Conservation (phyloP, 2,888 invertebrate species). For the Pandemis heparana region DNA sequence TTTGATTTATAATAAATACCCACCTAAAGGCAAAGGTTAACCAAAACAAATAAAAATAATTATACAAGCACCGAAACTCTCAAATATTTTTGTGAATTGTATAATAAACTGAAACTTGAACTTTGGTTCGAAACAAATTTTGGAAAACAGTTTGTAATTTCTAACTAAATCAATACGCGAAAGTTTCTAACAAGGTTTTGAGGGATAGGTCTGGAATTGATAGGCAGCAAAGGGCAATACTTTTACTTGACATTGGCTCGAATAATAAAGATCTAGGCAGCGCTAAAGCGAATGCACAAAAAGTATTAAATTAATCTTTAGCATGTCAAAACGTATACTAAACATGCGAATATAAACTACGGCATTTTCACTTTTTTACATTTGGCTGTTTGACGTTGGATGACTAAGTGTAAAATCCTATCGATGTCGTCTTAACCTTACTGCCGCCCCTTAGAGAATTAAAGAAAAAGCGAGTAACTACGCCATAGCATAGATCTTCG, state of each 20-base stretch:
- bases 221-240: background rate
- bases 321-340: background rate
- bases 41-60: too few species aligned
- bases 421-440: too few species aligned
- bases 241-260: background rate
- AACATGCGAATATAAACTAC: too few species aligned
- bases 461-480: too few species aligned
- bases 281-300: background rate
- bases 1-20: too few species aligned
- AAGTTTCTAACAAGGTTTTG: conserved; percentile 20
- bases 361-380: too few species aligned
- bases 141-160: conserved; percentile 9
- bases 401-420: too few species aligned
- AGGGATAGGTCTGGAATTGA: conserved; percentile 4
- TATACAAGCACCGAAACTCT: too few species aligned
- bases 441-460: too few species aligned
- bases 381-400: too few species aligned
- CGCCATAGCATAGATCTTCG: background rate
- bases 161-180: conserved; percentile 11
- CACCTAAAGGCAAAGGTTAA: too few species aligned
- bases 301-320: background rate
- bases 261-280: background rate
- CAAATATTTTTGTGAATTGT: background rate
- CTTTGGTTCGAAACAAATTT: background rate
- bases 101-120: background rate